phyloP scores from a whole-genome alignment of 2,113 vertebrate genomes.

The Macroglossus sobrinus region DNA sequence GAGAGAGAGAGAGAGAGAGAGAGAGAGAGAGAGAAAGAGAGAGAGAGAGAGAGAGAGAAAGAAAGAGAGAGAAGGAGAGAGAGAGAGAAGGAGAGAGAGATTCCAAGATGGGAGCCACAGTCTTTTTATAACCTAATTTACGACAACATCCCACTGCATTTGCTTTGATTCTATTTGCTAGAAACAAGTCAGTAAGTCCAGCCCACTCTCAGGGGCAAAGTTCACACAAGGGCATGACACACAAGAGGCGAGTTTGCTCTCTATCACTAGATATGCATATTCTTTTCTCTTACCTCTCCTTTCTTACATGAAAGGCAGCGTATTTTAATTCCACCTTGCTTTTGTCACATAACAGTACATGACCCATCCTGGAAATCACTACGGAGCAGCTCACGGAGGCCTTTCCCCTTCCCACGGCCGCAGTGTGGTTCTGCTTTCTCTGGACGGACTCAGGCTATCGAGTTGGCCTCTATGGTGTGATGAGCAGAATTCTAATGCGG shows the following conservation, averaged over 20 bases:
- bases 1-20: no score
- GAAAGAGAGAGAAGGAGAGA: neutral
- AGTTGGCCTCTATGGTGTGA: neutral
- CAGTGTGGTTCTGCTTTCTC: neutral
- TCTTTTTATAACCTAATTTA: neutral
- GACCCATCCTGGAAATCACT: neutral
- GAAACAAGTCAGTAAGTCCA: neutral
- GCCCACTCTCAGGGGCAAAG: neutral
- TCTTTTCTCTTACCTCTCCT: neutral
- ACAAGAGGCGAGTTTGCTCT: neutral
- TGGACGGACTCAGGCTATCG: no score
- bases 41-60: no score
- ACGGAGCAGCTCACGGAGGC: neutral
- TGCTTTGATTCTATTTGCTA: neutral
- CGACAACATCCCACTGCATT: neutral
- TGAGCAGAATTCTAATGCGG: neutral
- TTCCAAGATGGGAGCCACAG: neutral
- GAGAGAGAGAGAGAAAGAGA: no score
- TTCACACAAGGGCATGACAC: neutral
- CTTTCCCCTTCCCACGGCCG: neutral
- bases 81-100: no score
- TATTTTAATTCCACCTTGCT: no score
- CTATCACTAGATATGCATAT: no score
- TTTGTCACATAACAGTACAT: no score
- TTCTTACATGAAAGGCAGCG: no score